A percentile compares a stretch with the other conserved stretches of the same genome.
These are phyloP conservation scores for Pseudococcus longispinus DNA, from an alignment of 2,888 invertebrate species.

Conservation along the genomic window DNA sequence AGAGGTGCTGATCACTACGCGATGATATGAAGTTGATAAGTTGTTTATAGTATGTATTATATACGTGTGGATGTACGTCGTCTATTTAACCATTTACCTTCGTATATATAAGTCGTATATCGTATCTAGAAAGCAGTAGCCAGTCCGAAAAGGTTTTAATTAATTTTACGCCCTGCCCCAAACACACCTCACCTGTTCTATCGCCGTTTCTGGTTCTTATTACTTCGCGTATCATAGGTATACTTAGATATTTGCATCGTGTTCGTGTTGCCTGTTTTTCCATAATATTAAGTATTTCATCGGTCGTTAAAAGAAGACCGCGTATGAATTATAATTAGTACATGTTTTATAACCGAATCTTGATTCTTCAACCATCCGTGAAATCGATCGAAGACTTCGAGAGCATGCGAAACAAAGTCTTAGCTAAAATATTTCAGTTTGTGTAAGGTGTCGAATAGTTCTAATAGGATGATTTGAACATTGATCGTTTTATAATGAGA, in stretches of 20 bases:
- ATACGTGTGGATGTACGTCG: not conserved
- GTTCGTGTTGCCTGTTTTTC: not conserved
- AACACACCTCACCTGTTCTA: not conserved
- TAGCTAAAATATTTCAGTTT: too few species aligned
- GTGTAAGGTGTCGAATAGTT: too few species aligned
- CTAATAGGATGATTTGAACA: too few species aligned
- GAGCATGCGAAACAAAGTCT: not conserved
- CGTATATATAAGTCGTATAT: not conserved
- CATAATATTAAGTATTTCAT: not conserved
- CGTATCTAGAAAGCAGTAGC: not conserved
- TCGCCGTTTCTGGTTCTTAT: not conserved
- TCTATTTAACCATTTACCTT: not conserved
- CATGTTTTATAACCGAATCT: not conserved
- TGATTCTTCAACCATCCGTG: not conserved
- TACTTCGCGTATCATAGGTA: not conserved
- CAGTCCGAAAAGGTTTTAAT: not conserved
- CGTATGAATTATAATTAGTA: not conserved
- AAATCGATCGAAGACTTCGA: not conserved
- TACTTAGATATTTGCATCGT: not conserved
- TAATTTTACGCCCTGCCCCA: not conserved
- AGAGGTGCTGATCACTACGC: not conserved
- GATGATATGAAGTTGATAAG: conserved; percentile 11
- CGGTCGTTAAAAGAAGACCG: not conserved
- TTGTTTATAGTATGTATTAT: not conserved
- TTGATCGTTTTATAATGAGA: too few species aligned